Conservation (phyloP, 2,113 vertebrate species). For the Fregetta grallaria region DNA sequence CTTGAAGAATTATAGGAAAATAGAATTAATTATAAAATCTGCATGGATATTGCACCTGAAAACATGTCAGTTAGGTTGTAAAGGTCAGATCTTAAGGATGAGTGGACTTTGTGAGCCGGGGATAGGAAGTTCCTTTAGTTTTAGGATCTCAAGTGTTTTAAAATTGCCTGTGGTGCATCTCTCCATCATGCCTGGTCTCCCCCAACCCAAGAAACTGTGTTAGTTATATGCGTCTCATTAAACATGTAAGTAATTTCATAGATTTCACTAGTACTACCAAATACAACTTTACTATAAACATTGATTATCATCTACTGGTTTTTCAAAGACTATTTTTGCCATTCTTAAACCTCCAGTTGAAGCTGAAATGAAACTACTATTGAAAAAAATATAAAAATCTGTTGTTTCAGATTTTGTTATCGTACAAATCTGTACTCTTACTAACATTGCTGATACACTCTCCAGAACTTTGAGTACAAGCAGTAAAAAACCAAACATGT, state of each 20-base stretch:
- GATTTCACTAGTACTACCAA: not conserved
- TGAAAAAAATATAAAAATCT: not conserved
- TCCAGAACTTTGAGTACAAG: not conserved
- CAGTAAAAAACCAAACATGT: accelerated
- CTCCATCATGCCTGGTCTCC: not conserved
- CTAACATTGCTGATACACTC: not conserved
- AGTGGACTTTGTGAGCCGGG: not conserved
- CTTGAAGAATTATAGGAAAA: not conserved
- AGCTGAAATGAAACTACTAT: not conserved
- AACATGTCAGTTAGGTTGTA: not conserved
- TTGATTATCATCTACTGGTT: not conserved
- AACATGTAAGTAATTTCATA: not conserved
- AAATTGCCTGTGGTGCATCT: not conserved
- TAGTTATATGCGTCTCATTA: not conserved
- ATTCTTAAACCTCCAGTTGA: not conserved
- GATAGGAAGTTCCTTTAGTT: not conserved
- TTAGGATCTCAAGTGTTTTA: not conserved
- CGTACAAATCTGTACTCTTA: not conserved
- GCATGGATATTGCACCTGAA: not conserved
- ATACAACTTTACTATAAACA: not conserved
- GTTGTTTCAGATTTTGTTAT: not conserved
- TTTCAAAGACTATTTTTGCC: not conserved
- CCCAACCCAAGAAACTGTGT: accelerated
- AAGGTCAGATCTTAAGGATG: not conserved
- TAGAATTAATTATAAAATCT: not conserved